Evolutionary conservation across 2,113 vertebrate genomes (phyloP), one percentile per base, ranked within the genome.

Genomic region (Mobula hypostoma): DNA sequence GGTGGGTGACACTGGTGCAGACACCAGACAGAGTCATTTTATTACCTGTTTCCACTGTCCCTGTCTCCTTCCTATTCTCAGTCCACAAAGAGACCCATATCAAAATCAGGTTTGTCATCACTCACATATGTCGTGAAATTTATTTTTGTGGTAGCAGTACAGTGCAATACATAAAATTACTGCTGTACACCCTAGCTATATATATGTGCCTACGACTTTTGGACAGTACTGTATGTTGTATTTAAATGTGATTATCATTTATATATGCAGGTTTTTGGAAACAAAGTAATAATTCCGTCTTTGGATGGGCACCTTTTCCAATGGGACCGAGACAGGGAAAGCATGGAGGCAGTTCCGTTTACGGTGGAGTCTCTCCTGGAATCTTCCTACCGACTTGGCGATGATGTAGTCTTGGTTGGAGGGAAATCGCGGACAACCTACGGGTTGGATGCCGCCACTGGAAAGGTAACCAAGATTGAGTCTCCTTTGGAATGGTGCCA

Each of bases 231-330:
- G 1, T 48, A 1, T 48, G 48, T 2, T 14, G 56, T 21, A 78
- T 6, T 11, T 24, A 0, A 58, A 61, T 80, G 94, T 85, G 19
- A 94, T 48, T n/a, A 40, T 66, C 40, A 79, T 77, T 29, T 83
- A n/a, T 29, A n/a, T 29, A 12, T 91, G 32, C 95, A 99, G 99
- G 98, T 98, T 6, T 99, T 99, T 96, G 98, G 98, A 94, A 99
- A 98, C 95, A 99, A 99, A 96, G 97, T 99, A 97, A 98, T 99
- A 87, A 99, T 99, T 95, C 99, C 99, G 5, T 99, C 99, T 21
- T 95, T 99, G 97, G 98, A 99, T 80, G 99, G 99, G 63, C 98
- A 98, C 95, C 97, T 99, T 95, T 99, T 99, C 95, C 99, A 99
- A 96, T 99, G 98, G 99, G 99, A 99, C 95, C 97, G 98, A 94